phyloP scores from a whole-genome alignment of 2,113 vertebrate species.

The Hypanus sabinus region DNA sequence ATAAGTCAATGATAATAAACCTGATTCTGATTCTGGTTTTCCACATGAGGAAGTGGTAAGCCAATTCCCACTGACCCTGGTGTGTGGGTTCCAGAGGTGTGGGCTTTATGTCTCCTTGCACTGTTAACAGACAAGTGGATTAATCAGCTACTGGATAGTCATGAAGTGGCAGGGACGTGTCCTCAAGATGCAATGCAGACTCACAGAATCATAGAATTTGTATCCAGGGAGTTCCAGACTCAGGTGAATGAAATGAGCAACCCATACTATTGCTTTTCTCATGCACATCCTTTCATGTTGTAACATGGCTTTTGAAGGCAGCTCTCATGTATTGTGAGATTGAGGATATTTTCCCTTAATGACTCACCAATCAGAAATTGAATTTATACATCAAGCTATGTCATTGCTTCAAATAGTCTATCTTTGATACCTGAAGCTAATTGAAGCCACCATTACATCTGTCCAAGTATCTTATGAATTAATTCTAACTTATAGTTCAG shows the following conservation, averaged over 20 bases:
- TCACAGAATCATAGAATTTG: not conserved
- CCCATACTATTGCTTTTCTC: not conserved
- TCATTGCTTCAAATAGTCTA: not conserved
- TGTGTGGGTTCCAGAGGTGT: too few relatives aligned
- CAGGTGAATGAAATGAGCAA: not conserved
- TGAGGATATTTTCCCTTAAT: not conserved
- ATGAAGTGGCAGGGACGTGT: too few relatives aligned
- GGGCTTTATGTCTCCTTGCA: too few relatives aligned
- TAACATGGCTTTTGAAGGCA: not conserved
- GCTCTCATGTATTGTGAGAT: not conserved
- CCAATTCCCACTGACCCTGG: too few relatives aligned
- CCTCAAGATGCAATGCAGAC: not conserved
- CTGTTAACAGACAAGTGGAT: too few relatives aligned
- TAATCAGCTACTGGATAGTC: too few relatives aligned
- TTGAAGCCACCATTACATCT: not conserved
- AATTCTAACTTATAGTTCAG: not conserved
- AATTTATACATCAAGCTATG: not conserved
- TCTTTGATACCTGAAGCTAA: not conserved
- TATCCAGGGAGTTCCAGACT: not conserved
- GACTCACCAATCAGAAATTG: not conserved
- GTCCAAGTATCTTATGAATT: not conserved
- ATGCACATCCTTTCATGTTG: not conserved
- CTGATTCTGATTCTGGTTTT: too few relatives aligned
- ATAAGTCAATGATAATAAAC: too few relatives aligned
- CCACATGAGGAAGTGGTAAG: too few relatives aligned